A percentile compares a stretch with the other conserved stretches of the same genome.
Evolutionary conservation across 2,888 invertebrate genomes (phyloP).

Genomic region (Bembecia ichneumoniformis): DNA sequence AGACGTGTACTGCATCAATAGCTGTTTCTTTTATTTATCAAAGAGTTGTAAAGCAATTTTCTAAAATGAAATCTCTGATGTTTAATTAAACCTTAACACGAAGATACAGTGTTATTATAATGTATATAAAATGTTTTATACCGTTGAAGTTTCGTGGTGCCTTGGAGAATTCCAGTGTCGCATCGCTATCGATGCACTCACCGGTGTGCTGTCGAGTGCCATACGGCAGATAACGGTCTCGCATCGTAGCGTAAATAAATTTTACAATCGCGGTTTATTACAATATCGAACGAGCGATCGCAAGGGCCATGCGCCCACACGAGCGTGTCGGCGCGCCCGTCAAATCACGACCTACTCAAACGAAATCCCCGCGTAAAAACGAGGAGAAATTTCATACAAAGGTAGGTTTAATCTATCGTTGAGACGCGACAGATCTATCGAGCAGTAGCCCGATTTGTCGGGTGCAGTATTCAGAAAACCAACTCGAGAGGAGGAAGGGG

Average conservation of each 20-base stretch:
- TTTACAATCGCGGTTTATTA: slow-evolving; percentile 43
- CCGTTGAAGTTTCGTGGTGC: neutral
- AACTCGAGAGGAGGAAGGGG: slow-evolving; percentile 20
- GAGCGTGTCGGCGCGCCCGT: slow-evolving; percentile 30
- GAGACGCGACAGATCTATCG: slow-evolving; percentile 44
- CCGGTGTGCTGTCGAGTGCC: slow-evolving; percentile 32
- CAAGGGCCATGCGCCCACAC: slow-evolving; percentile 34
- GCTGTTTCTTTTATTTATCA: too few species aligned
- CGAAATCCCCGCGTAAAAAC: slow-evolving; percentile 39
- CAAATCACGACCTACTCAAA: slow-evolving; percentile 42
- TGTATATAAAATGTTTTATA: neutral
- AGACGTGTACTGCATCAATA: neutral
- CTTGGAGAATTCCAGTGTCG: slow-evolving; percentile 15
- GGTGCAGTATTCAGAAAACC: slow-evolving; percentile 32
- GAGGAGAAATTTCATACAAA: slow-evolving; percentile 47
- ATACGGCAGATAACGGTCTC: slow-evolving; percentile 48
- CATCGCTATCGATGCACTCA: slow-evolving; percentile 41
- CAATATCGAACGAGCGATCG: slow-evolving; percentile 34
- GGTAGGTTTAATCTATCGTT: slow-evolving; percentile 42
- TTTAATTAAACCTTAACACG: too few species aligned
- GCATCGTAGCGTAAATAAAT: slow-evolving; percentile 41
- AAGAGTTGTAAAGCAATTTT: too few species aligned
- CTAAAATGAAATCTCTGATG: too few species aligned
- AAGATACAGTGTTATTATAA: too few species aligned
- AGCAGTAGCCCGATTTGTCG: slow-evolving; percentile 45